Evolutionary conservation across 2,113 vertebrate species (phyloP).

Genomic region (Ammodytes marinus): DNA sequence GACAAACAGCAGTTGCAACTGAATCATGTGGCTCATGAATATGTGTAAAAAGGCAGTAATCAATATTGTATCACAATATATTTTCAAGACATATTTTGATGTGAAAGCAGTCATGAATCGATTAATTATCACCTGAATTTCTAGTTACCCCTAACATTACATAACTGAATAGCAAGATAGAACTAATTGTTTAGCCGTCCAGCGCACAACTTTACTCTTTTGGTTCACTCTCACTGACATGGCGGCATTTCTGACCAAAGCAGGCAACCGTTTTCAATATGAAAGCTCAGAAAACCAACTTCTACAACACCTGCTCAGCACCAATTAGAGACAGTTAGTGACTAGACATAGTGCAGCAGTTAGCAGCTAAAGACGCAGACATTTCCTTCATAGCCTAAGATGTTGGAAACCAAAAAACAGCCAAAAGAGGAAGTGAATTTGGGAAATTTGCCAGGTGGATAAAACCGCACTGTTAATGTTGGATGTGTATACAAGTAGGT

Average conservation of each 20-base stretch:
- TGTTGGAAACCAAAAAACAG: background rate
- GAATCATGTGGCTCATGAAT: background rate
- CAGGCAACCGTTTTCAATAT: background rate
- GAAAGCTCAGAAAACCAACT: background rate
- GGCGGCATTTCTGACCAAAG: background rate
- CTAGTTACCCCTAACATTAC: background rate
- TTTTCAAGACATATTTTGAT: background rate
- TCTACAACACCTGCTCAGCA: background rate
- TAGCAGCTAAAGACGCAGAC: background rate
- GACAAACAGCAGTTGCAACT: background rate
- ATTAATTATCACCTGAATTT: background rate
- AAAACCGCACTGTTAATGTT: too few relatives aligned
- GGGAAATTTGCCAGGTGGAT: too few relatives aligned
- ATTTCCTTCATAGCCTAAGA: background rate
- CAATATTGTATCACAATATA: background rate
- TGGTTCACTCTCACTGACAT: background rate
- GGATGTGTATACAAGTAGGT: too few relatives aligned
- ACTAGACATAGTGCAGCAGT: background rate
- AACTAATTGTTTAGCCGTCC: background rate
- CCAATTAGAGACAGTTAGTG: too few relatives aligned
- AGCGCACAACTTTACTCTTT: background rate
- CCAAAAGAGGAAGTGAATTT: too few relatives aligned
- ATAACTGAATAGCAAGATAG: background rate
- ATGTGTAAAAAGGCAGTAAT: background rate
- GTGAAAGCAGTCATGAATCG: background rate